These are phyloP conservation scores for Pholis gunnellus DNA, from an alignment of 2,113 vertebrate species.

Conservation along the genomic window DNA sequence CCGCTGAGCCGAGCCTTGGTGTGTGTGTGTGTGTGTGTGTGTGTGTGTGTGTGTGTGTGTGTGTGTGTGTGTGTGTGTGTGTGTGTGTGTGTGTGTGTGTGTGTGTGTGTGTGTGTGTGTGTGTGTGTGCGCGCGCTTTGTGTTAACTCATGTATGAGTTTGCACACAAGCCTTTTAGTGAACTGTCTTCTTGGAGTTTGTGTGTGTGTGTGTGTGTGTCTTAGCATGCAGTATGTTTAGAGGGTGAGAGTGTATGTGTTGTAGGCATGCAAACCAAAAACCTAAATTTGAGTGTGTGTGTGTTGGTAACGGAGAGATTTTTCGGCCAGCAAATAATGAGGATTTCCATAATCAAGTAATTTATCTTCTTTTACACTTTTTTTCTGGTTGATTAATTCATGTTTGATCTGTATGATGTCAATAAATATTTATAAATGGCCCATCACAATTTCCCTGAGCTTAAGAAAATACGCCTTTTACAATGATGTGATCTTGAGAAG, in stretches of 20 bases:
- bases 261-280: background rate
- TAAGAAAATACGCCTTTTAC: background rate
- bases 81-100: background rate
- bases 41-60: background rate
- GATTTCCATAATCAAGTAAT: background rate
- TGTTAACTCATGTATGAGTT: too few relatives aligned
- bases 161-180: too few relatives aligned
- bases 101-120: background rate
- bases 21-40: background rate
- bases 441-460: background rate
- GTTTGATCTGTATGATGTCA: background rate
- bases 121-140: too few relatives aligned
- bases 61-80: background rate
- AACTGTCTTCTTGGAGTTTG: background rate
- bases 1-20: background rate
- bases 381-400: background rate
- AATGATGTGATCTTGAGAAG: background rate
- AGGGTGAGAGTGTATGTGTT: background rate
- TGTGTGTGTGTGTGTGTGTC: background rate
- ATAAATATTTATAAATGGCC: background rate
- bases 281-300: background rate
- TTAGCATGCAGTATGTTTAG: background rate
- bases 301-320: background rate
- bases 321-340: background rate
- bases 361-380: background rate